A percentile compares a stretch with the other conserved stretches of the same genome.
Evolutionary conservation across 2,888 invertebrate genomes (phyloP).

Genomic region (Lycocerus yunnanus): DNA sequence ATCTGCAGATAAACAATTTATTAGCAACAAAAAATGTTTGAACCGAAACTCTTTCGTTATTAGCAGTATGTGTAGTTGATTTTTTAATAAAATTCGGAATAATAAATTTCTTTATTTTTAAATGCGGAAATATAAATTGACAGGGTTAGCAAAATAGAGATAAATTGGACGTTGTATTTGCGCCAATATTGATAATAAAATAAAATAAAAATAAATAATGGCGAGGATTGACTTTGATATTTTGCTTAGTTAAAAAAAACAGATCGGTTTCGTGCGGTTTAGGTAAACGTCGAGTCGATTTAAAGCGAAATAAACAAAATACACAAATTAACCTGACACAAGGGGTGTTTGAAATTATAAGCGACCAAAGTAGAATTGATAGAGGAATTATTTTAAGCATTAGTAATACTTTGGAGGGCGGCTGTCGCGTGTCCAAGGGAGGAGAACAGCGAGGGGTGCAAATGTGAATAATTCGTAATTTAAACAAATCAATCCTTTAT

Average conservation of each 20-base stretch:
- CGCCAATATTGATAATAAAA: neutral
- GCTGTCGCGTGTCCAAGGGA: conserved; percentile 13
- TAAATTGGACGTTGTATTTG: neutral
- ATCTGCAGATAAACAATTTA: neutral
- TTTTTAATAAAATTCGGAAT: neutral
- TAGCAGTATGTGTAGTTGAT: too few relatives aligned
- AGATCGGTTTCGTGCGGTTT: neutral
- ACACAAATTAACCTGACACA: conserved; percentile 27
- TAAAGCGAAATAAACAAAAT: conserved; percentile 21
- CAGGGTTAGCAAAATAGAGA: neutral
- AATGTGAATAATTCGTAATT: conserved; percentile 26
- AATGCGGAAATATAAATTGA: neutral
- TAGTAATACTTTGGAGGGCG: conserved; percentile 12
- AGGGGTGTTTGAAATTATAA: conserved; percentile 15
- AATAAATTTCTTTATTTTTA: neutral
- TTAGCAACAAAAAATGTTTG: neutral
- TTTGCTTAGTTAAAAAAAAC: neutral
- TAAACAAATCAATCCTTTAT: conserved; percentile 26
- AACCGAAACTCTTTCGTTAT: neutral
- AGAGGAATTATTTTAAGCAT: conserved; percentile 7
- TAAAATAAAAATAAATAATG: neutral
- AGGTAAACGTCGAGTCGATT: conserved; percentile 6
- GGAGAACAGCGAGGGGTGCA: conserved; percentile 1
- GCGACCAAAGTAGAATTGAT: conserved; percentile 10
- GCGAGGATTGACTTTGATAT: neutral